phyloP scores from a whole-genome alignment of 2,797 vertebrate genomes.

The Allobates femoralis region DNA sequence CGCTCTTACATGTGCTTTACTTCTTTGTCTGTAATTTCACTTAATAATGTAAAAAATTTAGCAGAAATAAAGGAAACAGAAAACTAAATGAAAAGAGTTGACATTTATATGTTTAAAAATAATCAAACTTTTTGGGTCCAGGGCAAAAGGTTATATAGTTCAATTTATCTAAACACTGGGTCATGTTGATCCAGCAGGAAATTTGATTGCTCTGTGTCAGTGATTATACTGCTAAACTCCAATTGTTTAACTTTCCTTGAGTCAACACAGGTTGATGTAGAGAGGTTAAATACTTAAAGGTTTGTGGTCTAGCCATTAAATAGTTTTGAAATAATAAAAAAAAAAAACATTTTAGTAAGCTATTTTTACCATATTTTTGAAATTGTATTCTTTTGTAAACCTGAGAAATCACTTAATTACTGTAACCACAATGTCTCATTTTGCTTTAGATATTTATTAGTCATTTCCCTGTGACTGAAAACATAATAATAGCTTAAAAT shows the following conservation, averaged over 20 bases:
- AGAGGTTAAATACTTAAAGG: neutral
- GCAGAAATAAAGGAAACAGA: neutral
- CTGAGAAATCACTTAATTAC: neutral
- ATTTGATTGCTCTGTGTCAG: slow-evolving; percentile 1
- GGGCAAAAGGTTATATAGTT: neutral
- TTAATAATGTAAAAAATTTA: neutral
- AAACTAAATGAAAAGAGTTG: neutral
- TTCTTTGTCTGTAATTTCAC: too few relatives aligned
- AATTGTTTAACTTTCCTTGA: neutral
- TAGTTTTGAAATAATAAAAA: neutral
- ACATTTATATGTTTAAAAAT: neutral
- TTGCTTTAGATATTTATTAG: neutral
- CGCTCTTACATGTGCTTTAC: neutral
- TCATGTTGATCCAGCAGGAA: slow-evolving; percentile 2
- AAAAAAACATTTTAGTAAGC: too few relatives aligned
- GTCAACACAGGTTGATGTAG: neutral
- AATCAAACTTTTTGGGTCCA: neutral
- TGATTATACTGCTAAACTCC: neutral
- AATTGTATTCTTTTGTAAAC: neutral
- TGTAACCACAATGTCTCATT: neutral
- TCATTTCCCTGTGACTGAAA: neutral
- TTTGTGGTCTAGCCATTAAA: neutral
- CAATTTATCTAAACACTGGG: neutral
- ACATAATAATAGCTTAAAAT: neutral
- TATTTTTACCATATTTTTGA: neutral